These are phyloP conservation scores for Morpho deidamia DNA, from an alignment of 2,888 invertebrate genomes.

Conservation along the genomic window DNA sequence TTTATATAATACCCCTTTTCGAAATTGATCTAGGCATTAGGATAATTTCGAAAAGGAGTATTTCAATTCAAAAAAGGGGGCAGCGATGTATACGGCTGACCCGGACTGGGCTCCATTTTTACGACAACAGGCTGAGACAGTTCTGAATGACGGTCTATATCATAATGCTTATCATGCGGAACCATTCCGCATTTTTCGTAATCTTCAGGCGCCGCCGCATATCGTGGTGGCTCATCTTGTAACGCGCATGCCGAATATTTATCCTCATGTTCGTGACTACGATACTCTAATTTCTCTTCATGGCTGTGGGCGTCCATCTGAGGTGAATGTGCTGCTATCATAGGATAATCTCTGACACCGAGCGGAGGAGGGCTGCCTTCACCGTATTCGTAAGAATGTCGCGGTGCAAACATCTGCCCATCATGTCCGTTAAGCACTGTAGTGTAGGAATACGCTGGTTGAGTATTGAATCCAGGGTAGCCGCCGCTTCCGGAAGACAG, in stretches of 20 bases:
- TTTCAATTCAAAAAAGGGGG: constrained; percentile 88
- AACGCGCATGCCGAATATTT: constrained; percentile 68
- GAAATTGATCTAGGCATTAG: constrained; percentile 61
- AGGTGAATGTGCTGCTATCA: constrained; percentile 81
- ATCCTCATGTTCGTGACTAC: constrained; percentile 65
- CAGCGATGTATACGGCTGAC: constrained; percentile 82
- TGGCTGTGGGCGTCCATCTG: constrained; percentile 74
- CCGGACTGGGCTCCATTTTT: constrained; percentile 78
- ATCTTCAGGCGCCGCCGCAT: constrained; percentile 75
- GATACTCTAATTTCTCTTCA: constrained; percentile 70
- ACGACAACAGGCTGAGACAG: constrained; percentile 68
- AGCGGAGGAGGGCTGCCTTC: constrained; percentile 82
- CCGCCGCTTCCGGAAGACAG: constrained; percentile 83
- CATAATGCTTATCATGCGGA: constrained; percentile 64
- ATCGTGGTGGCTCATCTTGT: constrained; percentile 74
- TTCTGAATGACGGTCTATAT: constrained; percentile 64
- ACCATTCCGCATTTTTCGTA: constrained; percentile 80
- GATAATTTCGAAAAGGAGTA: constrained; percentile 79
- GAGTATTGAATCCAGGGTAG: constrained; percentile 81
- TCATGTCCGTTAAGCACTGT: constrained; percentile 86
- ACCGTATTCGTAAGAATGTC: constrained; percentile 80
- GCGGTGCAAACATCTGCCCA: constrained; percentile 83
- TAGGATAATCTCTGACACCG: constrained; percentile 81
- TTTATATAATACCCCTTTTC: constrained; percentile 67
- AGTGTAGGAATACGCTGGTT: constrained; percentile 81